Conservation (phyloP, 2,113 vertebrate genomes). For the Vombatus ursinus region DNA sequence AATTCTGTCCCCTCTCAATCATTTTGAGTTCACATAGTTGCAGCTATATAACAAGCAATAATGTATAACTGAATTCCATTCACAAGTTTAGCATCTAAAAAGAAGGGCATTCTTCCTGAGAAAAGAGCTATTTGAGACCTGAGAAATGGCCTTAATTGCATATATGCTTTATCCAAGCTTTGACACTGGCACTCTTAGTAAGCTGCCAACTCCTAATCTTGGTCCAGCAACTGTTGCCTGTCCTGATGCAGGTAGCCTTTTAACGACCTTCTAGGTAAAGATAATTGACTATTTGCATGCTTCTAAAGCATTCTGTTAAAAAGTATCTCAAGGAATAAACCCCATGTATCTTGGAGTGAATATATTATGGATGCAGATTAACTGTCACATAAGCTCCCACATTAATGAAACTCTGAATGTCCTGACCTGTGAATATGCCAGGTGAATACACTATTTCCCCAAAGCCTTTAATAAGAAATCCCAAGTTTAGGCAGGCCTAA, state of each 20-base stretch:
- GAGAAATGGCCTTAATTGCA: conserved; percentile 74
- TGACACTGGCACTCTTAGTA: conserved; percentile 64
- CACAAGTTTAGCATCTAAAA: conserved; percentile 9
- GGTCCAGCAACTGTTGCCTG: conserved; percentile 58
- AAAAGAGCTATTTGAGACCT: conserved; percentile 43
- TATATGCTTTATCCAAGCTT: conserved; percentile 70
- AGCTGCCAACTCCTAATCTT: conserved; percentile 70
- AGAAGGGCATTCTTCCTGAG: conserved; percentile 50
- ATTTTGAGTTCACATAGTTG: conserved; percentile 15
- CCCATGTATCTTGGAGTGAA: conserved; percentile 68
- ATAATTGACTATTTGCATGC: conserved; percentile 81
- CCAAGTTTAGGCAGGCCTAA: conserved; percentile 11
- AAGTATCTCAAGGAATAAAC: conserved; percentile 78
- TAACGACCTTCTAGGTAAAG: conserved; percentile 76
- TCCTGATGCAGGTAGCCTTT: conserved; percentile 57
- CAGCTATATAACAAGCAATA: background rate
- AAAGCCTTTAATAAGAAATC: conserved; percentile 42
- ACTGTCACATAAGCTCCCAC: conserved; percentile 50
- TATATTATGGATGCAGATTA: conserved; percentile 69
- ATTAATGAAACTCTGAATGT: conserved; percentile 62
- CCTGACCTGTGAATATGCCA: conserved; percentile 51
- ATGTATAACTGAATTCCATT: conserved; percentile 10
- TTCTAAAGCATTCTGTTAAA: conserved; percentile 82
- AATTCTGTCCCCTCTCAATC: conserved; percentile 19
- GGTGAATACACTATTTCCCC: conserved; percentile 51